These are phyloP conservation scores for Simalia tracyae DNA, from an alignment of 2,797 vertebrate species.

Conservation along the genomic window DNA sequence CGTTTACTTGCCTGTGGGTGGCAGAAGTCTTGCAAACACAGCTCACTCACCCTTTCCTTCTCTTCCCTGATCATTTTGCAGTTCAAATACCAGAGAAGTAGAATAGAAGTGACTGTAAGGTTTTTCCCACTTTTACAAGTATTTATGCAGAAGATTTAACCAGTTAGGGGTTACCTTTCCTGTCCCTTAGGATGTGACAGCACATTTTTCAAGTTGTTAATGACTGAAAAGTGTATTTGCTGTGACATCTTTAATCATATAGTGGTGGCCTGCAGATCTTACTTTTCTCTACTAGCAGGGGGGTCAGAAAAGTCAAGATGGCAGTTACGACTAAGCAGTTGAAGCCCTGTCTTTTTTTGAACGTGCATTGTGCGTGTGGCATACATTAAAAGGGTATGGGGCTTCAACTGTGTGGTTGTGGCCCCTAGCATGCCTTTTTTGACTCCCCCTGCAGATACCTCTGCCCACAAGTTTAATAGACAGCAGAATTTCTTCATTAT, in stretches of 20 bases:
- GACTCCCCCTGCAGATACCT: background rate
- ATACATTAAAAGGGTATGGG: no score
- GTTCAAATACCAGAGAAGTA: constrained; percentile 60
- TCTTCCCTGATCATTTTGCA: constrained; percentile 20
- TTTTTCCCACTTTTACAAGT: constrained; percentile 52
- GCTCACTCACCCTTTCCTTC: constrained; percentile 54
- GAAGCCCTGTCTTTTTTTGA: no score
- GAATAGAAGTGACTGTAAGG: constrained; percentile 37
- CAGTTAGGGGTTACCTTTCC: constrained; percentile 42
- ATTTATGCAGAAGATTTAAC: constrained; percentile 53
- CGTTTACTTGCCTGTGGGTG: constrained; percentile 65
- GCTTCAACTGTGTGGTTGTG: no score
- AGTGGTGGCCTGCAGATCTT: constrained; percentile 17
- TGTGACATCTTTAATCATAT: background rate
- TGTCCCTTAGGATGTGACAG: background rate
- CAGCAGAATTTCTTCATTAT: background rate
- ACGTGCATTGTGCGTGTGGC: no score
- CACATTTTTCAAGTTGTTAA: constrained; percentile 27
- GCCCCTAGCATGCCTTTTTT: background rate
- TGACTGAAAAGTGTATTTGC: constrained; percentile 34
- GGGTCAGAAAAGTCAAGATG: no score
- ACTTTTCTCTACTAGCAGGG: background rate
- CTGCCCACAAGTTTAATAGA: background rate
- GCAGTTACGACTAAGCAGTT: no score
- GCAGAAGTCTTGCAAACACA: constrained; percentile 67